These are phyloP conservation scores for Sipha flava DNA, from an alignment of 1,140 invertebrate genomes.

Conservation along the genomic window DNA sequence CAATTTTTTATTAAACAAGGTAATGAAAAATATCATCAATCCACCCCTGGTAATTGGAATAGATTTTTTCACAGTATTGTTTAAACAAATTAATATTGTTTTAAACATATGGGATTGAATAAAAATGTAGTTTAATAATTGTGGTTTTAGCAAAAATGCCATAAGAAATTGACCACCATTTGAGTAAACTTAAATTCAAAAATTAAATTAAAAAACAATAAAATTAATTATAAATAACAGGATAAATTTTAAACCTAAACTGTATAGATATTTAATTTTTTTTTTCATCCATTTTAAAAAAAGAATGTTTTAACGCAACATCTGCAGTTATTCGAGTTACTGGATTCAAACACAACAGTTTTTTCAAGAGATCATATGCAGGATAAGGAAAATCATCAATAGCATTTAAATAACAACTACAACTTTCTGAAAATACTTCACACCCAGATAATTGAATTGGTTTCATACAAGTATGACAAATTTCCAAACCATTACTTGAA, in stretches of 20 bases:
- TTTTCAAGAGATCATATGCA: constrained; percentile 65
- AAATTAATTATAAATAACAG: not conserved
- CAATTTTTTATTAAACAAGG: no score
- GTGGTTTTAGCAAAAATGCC: not conserved
- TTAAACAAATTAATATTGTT: not conserved
- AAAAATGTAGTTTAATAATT: no score
- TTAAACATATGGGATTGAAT: no score
- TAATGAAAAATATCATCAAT: no score
- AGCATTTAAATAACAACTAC: constrained; percentile 22
- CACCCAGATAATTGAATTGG: constrained; percentile 11
- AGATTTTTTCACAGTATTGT: no score
- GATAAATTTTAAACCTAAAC: not conserved
- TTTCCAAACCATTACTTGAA: constrained; percentile 13
- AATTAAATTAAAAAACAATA: not conserved
- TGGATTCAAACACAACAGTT: constrained; percentile 68
- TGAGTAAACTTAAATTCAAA: not conserved
- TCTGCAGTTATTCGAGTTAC: constrained; percentile 60
- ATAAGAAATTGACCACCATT: not conserved
- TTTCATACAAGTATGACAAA: not conserved
- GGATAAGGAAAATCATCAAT: constrained; percentile 51
- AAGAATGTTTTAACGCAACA: constrained; percentile 64
- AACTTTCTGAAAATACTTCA: constrained; percentile 29
- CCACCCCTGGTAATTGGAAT: no score
- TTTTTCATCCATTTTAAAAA: constrained; percentile 47
- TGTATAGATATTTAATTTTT: not conserved